Evolutionary conservation across 92 coral and sea anemone species (phyloP).

Genomic region (Zoanthus solanderi): DNA sequence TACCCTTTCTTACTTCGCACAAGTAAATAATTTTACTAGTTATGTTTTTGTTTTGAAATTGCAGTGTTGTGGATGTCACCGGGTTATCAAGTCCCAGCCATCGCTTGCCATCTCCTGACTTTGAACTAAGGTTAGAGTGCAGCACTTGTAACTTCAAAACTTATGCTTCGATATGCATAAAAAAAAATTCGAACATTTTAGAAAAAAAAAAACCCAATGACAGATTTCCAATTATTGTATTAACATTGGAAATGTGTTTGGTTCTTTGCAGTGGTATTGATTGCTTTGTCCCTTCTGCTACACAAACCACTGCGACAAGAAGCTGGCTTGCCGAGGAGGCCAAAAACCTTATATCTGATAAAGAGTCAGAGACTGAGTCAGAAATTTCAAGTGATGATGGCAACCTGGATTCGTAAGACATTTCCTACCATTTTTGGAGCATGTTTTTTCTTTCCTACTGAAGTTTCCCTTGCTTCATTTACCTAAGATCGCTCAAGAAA

Average conservation of each 20-base stretch:
- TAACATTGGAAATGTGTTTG: constrained; percentile 13
- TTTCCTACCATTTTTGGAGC: too few relatives aligned
- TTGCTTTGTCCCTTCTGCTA: constrained; percentile 3
- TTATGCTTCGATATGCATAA: background rate
- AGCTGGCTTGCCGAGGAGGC: constrained; percentile 24
- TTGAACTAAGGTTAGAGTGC: constrained; percentile 18
- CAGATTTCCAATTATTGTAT: background rate
- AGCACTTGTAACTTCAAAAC: background rate
- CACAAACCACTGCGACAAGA: constrained; percentile 1
- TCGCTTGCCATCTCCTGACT: background rate
- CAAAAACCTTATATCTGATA: constrained; percentile 13
- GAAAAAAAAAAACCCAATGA: constrained; percentile 4
- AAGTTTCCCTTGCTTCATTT: too few relatives aligned
- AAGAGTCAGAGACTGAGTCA: constrained; percentile 12
- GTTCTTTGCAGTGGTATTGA: constrained; percentile 10
- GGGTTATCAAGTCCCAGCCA: background rate
- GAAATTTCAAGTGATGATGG: background rate
- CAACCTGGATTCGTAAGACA: too few relatives aligned
- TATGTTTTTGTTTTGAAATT: too few relatives aligned
- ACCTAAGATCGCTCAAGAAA: too few relatives aligned
- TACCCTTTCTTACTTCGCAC: background rate
- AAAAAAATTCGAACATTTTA: constrained; percentile 11
- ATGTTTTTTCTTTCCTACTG: too few relatives aligned
- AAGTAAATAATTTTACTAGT: background rate
- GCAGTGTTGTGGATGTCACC: constrained; percentile 4